phyloP scores from a whole-genome alignment of 2,888 invertebrate genomes.

The Pegoplata infirma region DNA sequence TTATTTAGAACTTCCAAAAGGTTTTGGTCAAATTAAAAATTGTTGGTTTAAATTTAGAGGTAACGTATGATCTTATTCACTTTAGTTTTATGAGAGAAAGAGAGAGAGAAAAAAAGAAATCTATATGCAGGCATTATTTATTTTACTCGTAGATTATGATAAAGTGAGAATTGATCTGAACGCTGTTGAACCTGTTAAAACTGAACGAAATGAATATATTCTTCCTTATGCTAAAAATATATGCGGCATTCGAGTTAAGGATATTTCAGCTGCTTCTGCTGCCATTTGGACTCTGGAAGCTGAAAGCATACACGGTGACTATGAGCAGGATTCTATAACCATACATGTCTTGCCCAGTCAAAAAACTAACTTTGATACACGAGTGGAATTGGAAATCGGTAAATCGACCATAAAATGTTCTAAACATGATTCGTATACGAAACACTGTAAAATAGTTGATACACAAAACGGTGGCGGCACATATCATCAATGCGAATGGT shows the following conservation, averaged over 20 bases:
- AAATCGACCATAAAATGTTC: constrained; percentile 63
- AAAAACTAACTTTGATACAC: constrained; percentile 64
- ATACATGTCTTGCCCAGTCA: constrained; percentile 58
- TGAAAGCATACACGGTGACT: constrained; percentile 59
- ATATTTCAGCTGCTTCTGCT: constrained; percentile 59
- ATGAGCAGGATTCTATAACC: constrained; percentile 43
- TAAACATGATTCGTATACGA: constrained; percentile 61
- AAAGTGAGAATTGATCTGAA: constrained; percentile 62
- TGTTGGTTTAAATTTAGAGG: constrained; percentile 67
- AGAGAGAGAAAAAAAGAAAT: background rate
- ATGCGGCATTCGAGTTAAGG: constrained; percentile 67
- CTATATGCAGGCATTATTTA: too few relatives aligned
- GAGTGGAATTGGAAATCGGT: constrained; percentile 62
- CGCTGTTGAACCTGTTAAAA: constrained; percentile 57
- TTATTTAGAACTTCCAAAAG: constrained; percentile 64
- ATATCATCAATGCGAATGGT: constrained; percentile 66
- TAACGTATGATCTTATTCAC: constrained; percentile 19
- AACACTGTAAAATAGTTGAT: constrained; percentile 66
- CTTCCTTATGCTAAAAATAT: constrained; percentile 60
- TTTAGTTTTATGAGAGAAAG: background rate
- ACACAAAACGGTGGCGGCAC: constrained; percentile 45
- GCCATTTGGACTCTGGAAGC: constrained; percentile 63
- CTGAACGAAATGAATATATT: constrained; percentile 63
- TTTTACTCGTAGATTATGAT: constrained; percentile 51
- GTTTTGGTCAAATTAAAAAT: constrained; percentile 63